Evolutionary conservation across 2,888 invertebrate species (phyloP), one percentile per base, ranked within the genome.

Genomic region (Latrodectus elegans): DNA sequence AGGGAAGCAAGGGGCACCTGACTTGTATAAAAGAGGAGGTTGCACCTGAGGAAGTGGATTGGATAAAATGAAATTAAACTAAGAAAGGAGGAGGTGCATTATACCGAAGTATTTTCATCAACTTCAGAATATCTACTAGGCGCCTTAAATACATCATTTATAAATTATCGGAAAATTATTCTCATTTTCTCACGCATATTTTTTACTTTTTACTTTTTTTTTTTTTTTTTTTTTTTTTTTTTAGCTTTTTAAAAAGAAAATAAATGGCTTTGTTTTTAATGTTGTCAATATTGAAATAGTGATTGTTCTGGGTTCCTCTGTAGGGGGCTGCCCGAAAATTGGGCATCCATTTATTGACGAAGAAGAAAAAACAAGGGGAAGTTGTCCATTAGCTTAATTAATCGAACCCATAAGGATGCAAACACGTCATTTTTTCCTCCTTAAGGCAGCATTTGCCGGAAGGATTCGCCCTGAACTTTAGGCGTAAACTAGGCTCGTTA

Each of bases 331-430:
- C 75, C 74, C 68, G 70, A 75, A 86, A 84, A 76, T 81, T 64
- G 74, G 70, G 71, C 75, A 74, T 75, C 65, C 72, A 86, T 86
- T 81, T 81, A 86, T 80, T 81, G 81, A 38, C 38, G 38, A 38
- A 75, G 74, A 74, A n/a, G 75, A 80, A 85, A 82, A 78, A 84
- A 78, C 71, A 38, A 85, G 55, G 75, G 70, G 81, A 72, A 80
- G 76, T 81, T 70, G 85, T 81, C 80, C 81, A 86, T 86, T 86
- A 86, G 86, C 86, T 76, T 86, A 86, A 86, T 86, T 86, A 86
- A 86, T 81, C 74, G 81, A 75, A 81, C 86, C 86, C 76, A 75
- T 86, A 86, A 86, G 86, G 86, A 75, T 76, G 86, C 76, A 86
- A 72, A 75, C 65, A 81, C 52, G 71, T 81, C 64, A 71, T 80